Conservation (phyloP, 2,888 invertebrate species). For the Elysia crispata region DNA sequence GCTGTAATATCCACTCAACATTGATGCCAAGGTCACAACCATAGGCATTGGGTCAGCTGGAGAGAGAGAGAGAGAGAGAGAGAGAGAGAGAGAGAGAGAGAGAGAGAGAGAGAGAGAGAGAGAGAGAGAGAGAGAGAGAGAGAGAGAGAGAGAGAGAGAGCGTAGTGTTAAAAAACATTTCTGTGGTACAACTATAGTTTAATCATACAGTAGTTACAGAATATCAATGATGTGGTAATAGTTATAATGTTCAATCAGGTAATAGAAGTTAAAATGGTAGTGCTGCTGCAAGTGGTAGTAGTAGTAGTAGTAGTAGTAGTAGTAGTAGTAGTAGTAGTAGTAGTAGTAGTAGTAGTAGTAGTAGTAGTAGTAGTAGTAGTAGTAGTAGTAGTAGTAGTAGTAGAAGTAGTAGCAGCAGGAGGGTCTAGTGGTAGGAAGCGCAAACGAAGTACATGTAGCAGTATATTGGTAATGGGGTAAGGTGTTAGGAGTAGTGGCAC, state of each 20-base stretch:
- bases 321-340: constrained; percentile 22
- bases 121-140: no score
- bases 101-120: no score
- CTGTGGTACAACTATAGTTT: no score
- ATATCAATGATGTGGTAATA: background rate
- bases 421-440: background rate
- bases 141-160: no score
- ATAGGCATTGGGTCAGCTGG: no score
- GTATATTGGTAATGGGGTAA: no score
- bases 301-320: constrained; percentile 18
- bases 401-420: background rate
- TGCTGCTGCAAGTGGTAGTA: background rate
- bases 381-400: background rate
- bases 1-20: no score
- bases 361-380: constrained; percentile 13
- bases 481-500: background rate
- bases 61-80: no score
- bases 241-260: background rate
- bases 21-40: no score
- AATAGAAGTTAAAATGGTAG: background rate
- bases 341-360: background rate
- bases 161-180: no score
- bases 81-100: no score
- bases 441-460: background rate
- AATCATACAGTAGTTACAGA: background rate